Evolutionary conservation across 2,113 vertebrate genomes (phyloP).

Genomic region (Scophthalmus maximus): DNA sequence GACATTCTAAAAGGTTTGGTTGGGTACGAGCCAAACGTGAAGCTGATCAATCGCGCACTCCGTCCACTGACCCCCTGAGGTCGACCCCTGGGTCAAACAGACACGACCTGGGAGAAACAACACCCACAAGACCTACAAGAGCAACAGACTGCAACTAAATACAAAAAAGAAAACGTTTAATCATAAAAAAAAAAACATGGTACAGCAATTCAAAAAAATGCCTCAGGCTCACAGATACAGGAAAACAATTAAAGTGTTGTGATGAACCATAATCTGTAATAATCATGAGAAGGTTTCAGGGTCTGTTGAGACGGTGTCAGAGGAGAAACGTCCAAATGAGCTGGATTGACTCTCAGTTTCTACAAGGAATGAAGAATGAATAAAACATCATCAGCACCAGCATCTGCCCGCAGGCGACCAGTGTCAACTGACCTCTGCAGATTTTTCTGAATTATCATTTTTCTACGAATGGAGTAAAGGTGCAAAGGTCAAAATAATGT

Average conservation of each 20-base stretch:
- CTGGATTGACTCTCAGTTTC: too few species aligned
- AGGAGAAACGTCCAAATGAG: not conserved
- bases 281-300: conserved; percentile 9
- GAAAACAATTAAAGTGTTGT: conserved; percentile 13
- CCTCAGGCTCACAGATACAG: conserved; percentile 24
- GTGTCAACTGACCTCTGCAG: too few species aligned
- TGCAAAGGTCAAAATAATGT: too few species aligned
- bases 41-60: too few species aligned
- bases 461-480: too few species aligned
- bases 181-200: conserved; percentile 28
- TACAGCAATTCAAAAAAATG: conserved; percentile 39
- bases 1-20: too few species aligned
- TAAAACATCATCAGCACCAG: too few species aligned
- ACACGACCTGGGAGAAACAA: conserved; percentile 54
- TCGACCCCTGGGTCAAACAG: not conserved
- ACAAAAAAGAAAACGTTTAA: conserved; percentile 26
- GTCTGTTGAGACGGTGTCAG: conserved; percentile 4
- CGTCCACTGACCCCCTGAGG: too few species aligned
- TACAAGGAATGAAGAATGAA: too few species aligned
- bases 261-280: conserved; percentile 2
- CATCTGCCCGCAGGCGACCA: too few species aligned
- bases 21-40: too few species aligned
- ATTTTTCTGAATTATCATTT: too few species aligned
- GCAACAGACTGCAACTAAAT: conserved; percentile 12
- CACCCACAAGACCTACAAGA: conserved; percentile 13